Conservation (phyloP, 2,797 vertebrate genomes). For the Siniperca obscura region DNA sequence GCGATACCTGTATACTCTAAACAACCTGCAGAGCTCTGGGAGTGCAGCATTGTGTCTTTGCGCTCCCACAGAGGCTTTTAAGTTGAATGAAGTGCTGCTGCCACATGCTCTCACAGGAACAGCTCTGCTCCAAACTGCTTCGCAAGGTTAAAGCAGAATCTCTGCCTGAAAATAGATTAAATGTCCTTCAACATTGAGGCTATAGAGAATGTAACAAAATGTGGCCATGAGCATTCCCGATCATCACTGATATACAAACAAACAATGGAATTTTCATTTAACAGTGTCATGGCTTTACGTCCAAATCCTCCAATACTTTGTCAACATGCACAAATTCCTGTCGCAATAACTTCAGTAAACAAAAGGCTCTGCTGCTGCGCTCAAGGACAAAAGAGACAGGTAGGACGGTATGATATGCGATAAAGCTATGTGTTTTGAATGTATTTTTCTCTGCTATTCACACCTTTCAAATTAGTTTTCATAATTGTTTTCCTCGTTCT, state of each 20-base stretch:
- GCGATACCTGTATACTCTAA: constrained; percentile 59
- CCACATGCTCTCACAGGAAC: constrained; percentile 1
- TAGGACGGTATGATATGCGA: constrained; percentile 13
- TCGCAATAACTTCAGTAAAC: constrained; percentile 46
- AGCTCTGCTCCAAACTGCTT: constrained; percentile 31
- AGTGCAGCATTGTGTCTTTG: constrained; percentile 16
- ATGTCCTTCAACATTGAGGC: constrained; percentile 15
- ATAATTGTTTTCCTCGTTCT: constrained; percentile 52
- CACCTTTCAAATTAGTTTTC: constrained; percentile 38
- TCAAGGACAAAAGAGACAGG: constrained; percentile 56
- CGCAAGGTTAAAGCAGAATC: constrained; percentile 45
- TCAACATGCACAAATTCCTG: constrained; percentile 39
- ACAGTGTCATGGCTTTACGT: constrained; percentile 23
- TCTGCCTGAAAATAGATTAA: constrained; percentile 27
- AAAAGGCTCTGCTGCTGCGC: constrained; percentile 36
- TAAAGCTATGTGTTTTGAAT: not conserved
- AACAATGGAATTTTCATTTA: constrained; percentile 36
- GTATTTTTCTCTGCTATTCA: constrained; percentile 16
- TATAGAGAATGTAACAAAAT: constrained; percentile 6
- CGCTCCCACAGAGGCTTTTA: constrained; percentile 37
- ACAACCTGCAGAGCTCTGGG: constrained; percentile 50
- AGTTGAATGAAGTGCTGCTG: constrained; percentile 19
- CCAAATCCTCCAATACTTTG: constrained; percentile 52
- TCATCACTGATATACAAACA: constrained; percentile 16
- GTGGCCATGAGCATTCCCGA: not conserved